phyloP scores from a whole-genome alignment of 2,797 vertebrate genomes.

The Calcarius lapponicus region DNA sequence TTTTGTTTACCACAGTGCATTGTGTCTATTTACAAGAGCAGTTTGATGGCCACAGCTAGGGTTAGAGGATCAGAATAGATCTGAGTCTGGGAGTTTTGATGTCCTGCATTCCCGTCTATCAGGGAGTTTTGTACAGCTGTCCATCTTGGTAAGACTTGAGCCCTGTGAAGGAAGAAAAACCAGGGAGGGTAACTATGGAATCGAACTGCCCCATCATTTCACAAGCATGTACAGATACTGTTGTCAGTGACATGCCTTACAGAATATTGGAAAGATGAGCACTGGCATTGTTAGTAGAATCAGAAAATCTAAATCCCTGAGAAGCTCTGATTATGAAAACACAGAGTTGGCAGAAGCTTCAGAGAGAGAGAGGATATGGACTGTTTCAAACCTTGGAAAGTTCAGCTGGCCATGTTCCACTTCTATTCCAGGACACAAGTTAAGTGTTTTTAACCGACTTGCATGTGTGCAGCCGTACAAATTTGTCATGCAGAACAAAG shows the following conservation, averaged over 20 bases:
- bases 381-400: constrained; percentile 62
- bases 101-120: too few species aligned
- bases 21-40: not conserved
- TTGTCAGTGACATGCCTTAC: not conserved
- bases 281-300: constrained; percentile 23
- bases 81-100: not conserved
- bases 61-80: not conserved
- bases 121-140: not conserved
- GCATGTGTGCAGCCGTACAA: constrained; percentile 17
- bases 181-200: not conserved
- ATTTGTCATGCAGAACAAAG: constrained; percentile 57
- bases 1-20: not conserved
- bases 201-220: not conserved
- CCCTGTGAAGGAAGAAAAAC: not conserved
- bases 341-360: constrained; percentile 58
- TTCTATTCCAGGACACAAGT: constrained; percentile 57
- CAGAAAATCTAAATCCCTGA: constrained; percentile 50
- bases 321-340: constrained; percentile 62
- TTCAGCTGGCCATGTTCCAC: constrained; percentile 50
- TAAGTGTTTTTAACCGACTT: constrained; percentile 57
- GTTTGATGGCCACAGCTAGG: not conserved
- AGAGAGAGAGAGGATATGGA: constrained; percentile 65
- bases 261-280: constrained; percentile 9
- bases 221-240: not conserved
- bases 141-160: rapidly evolving